Percentiles rank a stretch among this genome's conserved stretches.
phyloP scores from a whole-genome alignment of 2,888 invertebrate genomes.

The Blera fallax region DNA sequence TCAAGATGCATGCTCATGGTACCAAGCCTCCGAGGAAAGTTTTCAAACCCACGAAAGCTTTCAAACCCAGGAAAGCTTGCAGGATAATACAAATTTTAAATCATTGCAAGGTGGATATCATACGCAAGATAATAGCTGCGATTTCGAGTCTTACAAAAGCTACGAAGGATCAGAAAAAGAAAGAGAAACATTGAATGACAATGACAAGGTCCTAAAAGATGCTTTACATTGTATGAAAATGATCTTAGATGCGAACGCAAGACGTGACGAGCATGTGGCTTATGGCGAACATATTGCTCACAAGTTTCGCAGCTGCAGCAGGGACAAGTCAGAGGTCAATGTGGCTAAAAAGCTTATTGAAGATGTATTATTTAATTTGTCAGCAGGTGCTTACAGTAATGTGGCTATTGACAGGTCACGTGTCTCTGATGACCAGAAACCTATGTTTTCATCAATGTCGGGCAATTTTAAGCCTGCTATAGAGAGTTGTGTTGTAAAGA shows the following conservation, averaged over 20 bases:
- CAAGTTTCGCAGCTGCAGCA: slow-evolving; percentile 7
- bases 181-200: neutral
- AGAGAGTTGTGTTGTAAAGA: no score
- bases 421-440: no score
- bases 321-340: neutral
- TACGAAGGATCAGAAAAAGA: neutral
- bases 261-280: neutral
- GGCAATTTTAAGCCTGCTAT: no score
- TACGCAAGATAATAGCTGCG: neutral
- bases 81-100: neutral
- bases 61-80: neutral
- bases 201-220: neutral
- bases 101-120: no score
- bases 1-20: neutral
- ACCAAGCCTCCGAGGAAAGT: neutral
- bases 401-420: neutral
- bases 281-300: slow-evolving; percentile 32
- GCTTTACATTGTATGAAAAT: neutral
- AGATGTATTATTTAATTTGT: slow-evolving; percentile 1
- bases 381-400: neutral
- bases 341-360: slow-evolving; percentile 13
- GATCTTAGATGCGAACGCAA: neutral
- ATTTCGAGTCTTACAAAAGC: neutral
- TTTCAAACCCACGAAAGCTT: neutral
- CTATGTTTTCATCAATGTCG: no score